Base-by-base conservation (phyloP, 1,140 invertebrate species). In the Chironomus tepperi region DNA sequence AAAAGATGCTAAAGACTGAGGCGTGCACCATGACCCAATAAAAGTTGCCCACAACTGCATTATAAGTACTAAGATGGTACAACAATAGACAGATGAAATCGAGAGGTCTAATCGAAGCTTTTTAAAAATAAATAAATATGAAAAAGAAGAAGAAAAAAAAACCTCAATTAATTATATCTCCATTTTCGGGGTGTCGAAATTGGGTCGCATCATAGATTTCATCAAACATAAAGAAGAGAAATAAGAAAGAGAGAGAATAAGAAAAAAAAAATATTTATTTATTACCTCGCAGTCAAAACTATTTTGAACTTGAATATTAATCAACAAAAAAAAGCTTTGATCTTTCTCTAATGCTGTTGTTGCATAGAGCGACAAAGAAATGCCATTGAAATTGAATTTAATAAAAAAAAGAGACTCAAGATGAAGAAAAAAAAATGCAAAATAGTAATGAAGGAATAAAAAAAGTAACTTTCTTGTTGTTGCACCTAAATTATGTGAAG, bases 91-190 rank as follows among this genome's bases (percentile, higher is more conserved):
- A 5, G 24, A 34, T 34, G 24, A 34, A 34, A 34, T 34, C 24
- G 24, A 34, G 24, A 34, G 24, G 24, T 34, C 24, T 34, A 34
- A 34, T 34, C 24, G 24, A 34, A 34, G 24, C 24, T 34, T 34
- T 34, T 34, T 34, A 34, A 34, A 34, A 34, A 34, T 34, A 34
- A 34, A 34, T 34, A 34, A 34, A 34, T 34, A 34, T 34, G 1
- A 2, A 34, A 34, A 57, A 57, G 2, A 2, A 57, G 9, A n/a
- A 12, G 10, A 57, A 57, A n/a, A n/a, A n/a, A n/a, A 70, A 5
- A 70, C 65, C n/a, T 70, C 65, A 70, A 70, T 70, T 70, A 70
- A 70, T 70, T 70, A 21, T 70, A 19, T 57, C 47, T 57, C 19
- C 65, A 70, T 70, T 70, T 70, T 70, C 65, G 65, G 16, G 65